phyloP scores from a whole-genome alignment of 2,113 vertebrate genomes.

The Aleadryas rufinucha region DNA sequence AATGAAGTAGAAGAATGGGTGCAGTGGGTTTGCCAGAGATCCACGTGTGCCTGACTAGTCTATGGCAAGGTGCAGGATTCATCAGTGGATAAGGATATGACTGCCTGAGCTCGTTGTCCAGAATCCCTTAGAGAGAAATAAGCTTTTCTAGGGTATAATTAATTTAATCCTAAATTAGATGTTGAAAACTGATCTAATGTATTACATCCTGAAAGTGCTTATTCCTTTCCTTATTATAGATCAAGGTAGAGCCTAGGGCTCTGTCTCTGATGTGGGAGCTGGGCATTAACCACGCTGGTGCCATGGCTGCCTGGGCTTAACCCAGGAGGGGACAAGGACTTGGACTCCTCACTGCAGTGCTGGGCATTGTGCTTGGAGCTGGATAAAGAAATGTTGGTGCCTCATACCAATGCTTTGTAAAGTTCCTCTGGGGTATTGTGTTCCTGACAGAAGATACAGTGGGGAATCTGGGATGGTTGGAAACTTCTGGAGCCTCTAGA shows the following conservation, averaged over 20 bases:
- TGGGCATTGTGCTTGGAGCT: neutral
- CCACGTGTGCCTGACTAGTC: neutral
- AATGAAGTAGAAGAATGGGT: neutral
- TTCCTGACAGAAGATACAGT: neutral
- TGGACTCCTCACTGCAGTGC: neutral
- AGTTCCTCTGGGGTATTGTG: neutral
- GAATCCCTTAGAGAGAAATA: neutral
- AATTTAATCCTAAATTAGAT: constrained; percentile 35
- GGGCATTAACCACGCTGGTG: neutral
- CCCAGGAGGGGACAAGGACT: neutral
- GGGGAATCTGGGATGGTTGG: neutral
- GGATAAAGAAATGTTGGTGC: accelerated
- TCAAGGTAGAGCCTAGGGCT: neutral
- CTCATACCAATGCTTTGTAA: neutral
- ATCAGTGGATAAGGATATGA: neutral
- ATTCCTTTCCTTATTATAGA: neutral
- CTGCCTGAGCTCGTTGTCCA: neutral
- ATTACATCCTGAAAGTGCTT: neutral
- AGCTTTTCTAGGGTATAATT: constrained; percentile 22
- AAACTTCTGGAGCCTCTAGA: neutral
- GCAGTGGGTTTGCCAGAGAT: neutral
- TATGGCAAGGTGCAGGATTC: neutral
- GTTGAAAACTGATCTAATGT: constrained; percentile 26
- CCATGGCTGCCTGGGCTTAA: neutral
- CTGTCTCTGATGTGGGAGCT: neutral